Percentiles rank a stretch among this genome's conserved stretches.
Conservation (phyloP, 1,140 invertebrate genomes). For the Subanguina moxae region DNA sequence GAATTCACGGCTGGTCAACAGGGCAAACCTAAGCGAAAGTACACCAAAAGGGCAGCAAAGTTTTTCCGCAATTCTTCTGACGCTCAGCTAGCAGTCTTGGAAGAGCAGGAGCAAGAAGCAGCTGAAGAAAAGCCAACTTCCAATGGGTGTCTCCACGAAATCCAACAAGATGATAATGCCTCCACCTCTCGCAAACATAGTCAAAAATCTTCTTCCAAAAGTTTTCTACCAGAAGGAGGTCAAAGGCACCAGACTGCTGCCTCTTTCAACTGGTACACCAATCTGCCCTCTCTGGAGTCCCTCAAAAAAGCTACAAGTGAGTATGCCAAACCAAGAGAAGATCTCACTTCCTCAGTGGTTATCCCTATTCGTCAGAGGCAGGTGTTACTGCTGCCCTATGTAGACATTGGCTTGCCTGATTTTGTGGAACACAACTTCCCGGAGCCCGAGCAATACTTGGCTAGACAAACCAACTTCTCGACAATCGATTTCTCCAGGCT, state of each 20-base stretch:
- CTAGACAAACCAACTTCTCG: neutral
- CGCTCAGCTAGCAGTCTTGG: neutral
- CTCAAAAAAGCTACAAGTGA: neutral
- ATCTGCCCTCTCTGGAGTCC: neutral
- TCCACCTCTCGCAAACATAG: neutral
- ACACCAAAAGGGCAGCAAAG: constrained; percentile 11
- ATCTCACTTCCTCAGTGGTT: constrained; percentile 24
- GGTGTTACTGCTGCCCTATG: constrained; percentile 28
- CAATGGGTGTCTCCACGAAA: neutral
- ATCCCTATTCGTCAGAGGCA: constrained; percentile 19
- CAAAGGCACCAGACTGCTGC: neutral
- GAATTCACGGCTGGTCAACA: neutral
- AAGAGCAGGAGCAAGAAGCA: neutral
- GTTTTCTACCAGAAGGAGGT: neutral
- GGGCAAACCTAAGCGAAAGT: constrained; percentile 1
- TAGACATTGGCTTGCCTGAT: constrained; percentile 31
- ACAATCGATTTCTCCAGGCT: too few species aligned
- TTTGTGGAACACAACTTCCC: constrained; percentile 31
- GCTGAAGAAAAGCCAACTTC: neutral
- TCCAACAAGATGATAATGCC: neutral
- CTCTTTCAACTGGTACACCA: neutral
- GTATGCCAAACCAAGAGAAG: constrained; percentile 13
- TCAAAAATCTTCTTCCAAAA: constrained; percentile 8
- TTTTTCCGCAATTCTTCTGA: neutral
- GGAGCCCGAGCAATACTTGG: constrained; percentile 22